Base-by-base conservation (phyloP, 2,888 invertebrate species). In the Caenorhabditis panamensis region DNA sequence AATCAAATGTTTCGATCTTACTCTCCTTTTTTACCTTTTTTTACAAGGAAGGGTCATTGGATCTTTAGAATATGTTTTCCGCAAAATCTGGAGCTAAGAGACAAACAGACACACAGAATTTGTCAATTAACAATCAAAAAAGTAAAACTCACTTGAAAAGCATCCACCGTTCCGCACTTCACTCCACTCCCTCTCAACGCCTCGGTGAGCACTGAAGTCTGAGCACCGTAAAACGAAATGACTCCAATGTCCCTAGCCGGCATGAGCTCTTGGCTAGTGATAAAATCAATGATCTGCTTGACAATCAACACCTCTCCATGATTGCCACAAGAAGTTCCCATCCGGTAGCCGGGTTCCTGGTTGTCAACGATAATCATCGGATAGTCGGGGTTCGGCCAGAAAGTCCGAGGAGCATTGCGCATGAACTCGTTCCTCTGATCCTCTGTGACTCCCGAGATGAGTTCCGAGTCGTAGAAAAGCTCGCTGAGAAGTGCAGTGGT, bases 361-460 rank as follows among this genome's bases (percentile, higher is more conserved):
- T 72, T 63, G 24, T 72, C 37, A 4, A 72, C 26, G 37, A 72
- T 58, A 41, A 72, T 72, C 26, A 72, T 37, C 6, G 72, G 72
- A 20, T 28, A 72, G 1, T 58, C 11, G 4, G 56, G 58, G 49
- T 72, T 72, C 20, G 49, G 47, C 72, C 72, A 72, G 20, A 72
- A 49, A 20, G 58, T 62, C 9, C 31, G 4, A 18, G 28, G 2
- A 4, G 56, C 4, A 0, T 13, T 24, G 9, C 4, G 20, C 56
- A 72, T 31, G 18, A 72, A 72, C 18, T 41, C 53, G n/a, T 54
- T 62, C 6, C 63, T 20, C 26, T 26, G n/a, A 2, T 24, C 20
- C 22, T 72, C 72, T 0, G n/a, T 47, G 18, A 72, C 58, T 11
- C 72, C 72, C 0, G 72, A 72, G 3, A 72, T 11, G 11, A 72